Conservation (phyloP, 2,888 invertebrate species). For the Ethmia dodecea region DNA sequence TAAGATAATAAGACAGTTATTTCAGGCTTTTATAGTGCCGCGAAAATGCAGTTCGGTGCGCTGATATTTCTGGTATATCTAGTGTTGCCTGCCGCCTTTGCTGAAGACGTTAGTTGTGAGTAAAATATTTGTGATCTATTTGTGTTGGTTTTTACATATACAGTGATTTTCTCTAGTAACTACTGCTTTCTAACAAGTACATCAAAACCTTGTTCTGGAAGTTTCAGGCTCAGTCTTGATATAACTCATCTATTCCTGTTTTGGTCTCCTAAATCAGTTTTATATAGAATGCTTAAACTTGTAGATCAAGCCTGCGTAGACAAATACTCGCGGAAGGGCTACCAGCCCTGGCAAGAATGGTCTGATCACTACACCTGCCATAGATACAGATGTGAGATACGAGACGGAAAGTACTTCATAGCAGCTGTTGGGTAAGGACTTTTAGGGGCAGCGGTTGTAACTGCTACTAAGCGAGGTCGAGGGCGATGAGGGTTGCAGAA, state of each 20-base stretch:
- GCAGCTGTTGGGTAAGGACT: constrained; percentile 65
- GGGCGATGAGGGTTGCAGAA: constrained; percentile 69
- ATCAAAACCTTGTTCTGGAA: too few relatives aligned
- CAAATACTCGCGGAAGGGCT: constrained; percentile 71
- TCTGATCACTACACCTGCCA: constrained; percentile 72
- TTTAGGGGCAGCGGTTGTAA: constrained; percentile 66
- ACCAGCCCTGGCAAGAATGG: constrained; percentile 74
- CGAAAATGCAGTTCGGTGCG: constrained; percentile 42
- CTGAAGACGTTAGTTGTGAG: constrained; percentile 69
- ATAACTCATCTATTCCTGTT: neutral
- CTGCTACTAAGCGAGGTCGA: constrained; percentile 70
- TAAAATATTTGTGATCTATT: constrained; percentile 14
- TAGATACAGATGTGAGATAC: constrained; percentile 64
- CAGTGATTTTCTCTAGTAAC: too few relatives aligned
- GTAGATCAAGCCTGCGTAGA: constrained; percentile 71
- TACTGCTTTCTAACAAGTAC: too few relatives aligned
- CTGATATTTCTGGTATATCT: constrained; percentile 39
- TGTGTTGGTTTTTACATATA: neutral
- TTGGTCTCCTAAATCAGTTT: neutral
- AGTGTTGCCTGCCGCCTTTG: constrained; percentile 35
- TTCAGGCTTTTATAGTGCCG: constrained; percentile 16
- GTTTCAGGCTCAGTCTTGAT: too few relatives aligned
- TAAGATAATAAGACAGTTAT: constrained; percentile 12
- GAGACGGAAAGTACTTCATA: constrained; percentile 70
- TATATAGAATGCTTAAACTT: constrained; percentile 2